Base-by-base conservation (phyloP, 1,140 invertebrate genomes). In the Colletes gigas region DNA sequence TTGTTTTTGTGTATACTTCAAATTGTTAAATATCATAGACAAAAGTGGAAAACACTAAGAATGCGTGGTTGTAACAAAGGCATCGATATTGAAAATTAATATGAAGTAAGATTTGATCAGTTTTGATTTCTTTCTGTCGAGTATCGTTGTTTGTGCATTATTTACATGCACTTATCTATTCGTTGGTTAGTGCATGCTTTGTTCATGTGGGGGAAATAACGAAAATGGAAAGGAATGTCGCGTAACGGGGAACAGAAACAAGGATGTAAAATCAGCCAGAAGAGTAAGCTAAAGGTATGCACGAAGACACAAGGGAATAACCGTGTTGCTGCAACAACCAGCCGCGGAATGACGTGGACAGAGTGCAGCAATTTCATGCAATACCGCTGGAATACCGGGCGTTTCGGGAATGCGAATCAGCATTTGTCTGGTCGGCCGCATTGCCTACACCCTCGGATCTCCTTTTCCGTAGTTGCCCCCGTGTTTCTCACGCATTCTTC, bases 351-450 rank as follows among this genome's bases (percentile, higher is more conserved):
- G 91, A 92, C 91, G 89, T 87, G 90, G 85, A 91, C 91, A 89
- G 88, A 92, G 91, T 92, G 90, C 86, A 90, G 91, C 91, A 92
- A 92, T 92, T 92, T 92, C 88, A 84, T 91, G 91, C 90, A 92
- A 92, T 92, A 92, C 88, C 89, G 85, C 89, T 88, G 88, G 90
- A 89, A 92, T 92, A 92, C 91, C 88, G 85, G 87, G 89, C 88
- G 84, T 87, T 91, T 87, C 87, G 88, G 89, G 91, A 92, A 92
- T 92, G 90, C 88, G 87, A 89, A 90, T 91, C 89, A 92, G 90
- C 89, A 91, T 92, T 92, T 92, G 89, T 88, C 86, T 90, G 86
- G 78, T 65, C 65, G 50, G 60, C 66, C 78, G 72, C 67, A 76
- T 69, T 73, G 67, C 79, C 79, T 79, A 70, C 67, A 54, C 59